phyloP scores from a whole-genome alignment of 2,797 vertebrate genomes.

The Sandelia bainsii region DNA sequence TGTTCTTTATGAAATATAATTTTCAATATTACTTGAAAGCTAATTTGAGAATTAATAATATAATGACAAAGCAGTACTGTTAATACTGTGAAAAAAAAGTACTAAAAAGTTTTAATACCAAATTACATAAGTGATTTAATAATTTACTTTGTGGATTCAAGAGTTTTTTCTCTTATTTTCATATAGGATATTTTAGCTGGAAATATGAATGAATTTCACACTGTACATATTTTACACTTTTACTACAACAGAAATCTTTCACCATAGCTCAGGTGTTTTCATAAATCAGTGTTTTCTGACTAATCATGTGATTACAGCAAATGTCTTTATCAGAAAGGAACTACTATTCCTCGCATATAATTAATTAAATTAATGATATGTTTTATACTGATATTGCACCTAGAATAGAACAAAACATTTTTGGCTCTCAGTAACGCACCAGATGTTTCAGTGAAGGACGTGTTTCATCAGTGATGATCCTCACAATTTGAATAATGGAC shows the following conservation, averaged over 20 bases:
- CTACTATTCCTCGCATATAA: background rate
- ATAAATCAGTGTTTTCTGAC: slow-evolving; percentile 8
- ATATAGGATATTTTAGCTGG: slow-evolving; percentile 10
- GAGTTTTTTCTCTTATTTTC: background rate
- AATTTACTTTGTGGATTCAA: slow-evolving; percentile 8
- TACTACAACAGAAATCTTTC: background rate
- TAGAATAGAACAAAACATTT: slow-evolving; percentile 26
- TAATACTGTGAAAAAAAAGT: slow-evolving; percentile 17
- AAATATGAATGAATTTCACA: slow-evolving; percentile 25
- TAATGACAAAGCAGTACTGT: slow-evolving; percentile 5
- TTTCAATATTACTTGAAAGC: slow-evolving; percentile 44
- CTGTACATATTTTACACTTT: slow-evolving; percentile 30
- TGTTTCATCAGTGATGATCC: too few species aligned
- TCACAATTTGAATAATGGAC: background rate
- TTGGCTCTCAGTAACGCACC: too few species aligned
- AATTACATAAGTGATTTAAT: background rate
- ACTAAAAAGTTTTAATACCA: slow-evolving; percentile 28
- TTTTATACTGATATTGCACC: slow-evolving; percentile 32
- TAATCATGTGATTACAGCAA: slow-evolving; percentile 34
- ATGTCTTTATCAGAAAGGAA: slow-evolving; percentile 2
- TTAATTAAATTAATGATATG: slow-evolving; percentile 3
- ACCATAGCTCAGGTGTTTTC: slow-evolving; percentile 52
- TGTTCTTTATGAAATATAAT: slow-evolving; percentile 23
- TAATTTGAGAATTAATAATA: slow-evolving; percentile 32
- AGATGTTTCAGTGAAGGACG: background rate